phyloP scores from a whole-genome alignment of 2,888 invertebrate genomes.

The Agrilus cyanescens region DNA sequence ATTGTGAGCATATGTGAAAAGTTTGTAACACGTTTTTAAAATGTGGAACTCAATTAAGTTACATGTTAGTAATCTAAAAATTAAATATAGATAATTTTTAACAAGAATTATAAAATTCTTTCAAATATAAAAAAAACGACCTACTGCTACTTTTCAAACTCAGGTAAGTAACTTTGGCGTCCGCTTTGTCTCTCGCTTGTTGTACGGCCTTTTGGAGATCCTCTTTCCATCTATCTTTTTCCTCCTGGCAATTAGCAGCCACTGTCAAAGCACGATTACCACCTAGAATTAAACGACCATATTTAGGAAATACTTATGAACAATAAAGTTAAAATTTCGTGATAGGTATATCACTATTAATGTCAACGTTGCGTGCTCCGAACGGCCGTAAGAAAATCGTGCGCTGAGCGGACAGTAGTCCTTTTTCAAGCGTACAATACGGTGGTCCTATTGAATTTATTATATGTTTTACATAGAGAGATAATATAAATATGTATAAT shows the following conservation, averaged over 20 bases:
- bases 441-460: too few relatives aligned
- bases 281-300: constrained; percentile 27
- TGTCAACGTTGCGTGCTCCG: too few relatives aligned
- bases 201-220: constrained; percentile 54
- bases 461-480: too few relatives aligned
- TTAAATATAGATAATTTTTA: too few relatives aligned
- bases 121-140: constrained; percentile 21
- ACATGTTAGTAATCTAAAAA: neutral
- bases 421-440: too few relatives aligned
- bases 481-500: too few relatives aligned
- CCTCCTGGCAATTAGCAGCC: constrained; percentile 76
- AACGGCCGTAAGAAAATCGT: too few relatives aligned
- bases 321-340: too few relatives aligned
- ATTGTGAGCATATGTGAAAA: too few relatives aligned
- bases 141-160: constrained; percentile 54
- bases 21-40: too few relatives aligned
- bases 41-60: neutral
- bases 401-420: too few relatives aligned
- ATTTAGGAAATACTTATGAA: neutral
- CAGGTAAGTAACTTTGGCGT: constrained; percentile 46
- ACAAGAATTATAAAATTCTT: neutral
- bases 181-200: constrained; percentile 39
- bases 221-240: constrained; percentile 78
- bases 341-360: too few relatives aligned
- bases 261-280: constrained; percentile 67